These are phyloP conservation scores for Cossypha caffra DNA, from an alignment of 2,797 vertebrate species.

Conservation along the genomic window DNA sequence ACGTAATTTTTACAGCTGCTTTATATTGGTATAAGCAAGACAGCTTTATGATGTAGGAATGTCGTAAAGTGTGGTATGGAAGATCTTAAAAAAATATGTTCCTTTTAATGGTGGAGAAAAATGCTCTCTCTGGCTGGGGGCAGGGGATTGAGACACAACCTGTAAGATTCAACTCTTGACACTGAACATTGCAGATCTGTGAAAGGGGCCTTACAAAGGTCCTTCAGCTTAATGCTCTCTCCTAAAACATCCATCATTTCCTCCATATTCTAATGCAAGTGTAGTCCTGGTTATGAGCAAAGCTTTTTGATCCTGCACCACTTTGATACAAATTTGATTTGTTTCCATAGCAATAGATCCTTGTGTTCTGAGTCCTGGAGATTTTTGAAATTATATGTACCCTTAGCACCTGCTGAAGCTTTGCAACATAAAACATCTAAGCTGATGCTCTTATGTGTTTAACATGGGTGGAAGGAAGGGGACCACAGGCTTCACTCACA, in stretches of 20 bases:
- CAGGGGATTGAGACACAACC: not conserved
- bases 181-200: conserved; percentile 27
- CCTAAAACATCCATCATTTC: conserved; percentile 57
- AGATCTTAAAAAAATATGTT: conserved; percentile 72
- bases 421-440: conserved; percentile 22
- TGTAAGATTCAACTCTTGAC: conserved; percentile 46
- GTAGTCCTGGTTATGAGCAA: conserved; percentile 50
- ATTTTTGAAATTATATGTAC: conserved; percentile 46
- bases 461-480: not conserved
- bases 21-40: conserved; percentile 74
- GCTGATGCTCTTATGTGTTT: not conserved
- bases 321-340: conserved; percentile 66
- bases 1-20: conserved; percentile 74
- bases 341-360: conserved; percentile 73
- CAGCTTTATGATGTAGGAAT: conserved; percentile 78
- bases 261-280: conserved; percentile 68
- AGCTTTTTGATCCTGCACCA: conserved; percentile 67
- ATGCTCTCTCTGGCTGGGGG: conserved; percentile 28
- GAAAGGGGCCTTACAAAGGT: conserved; percentile 30
- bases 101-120: conserved; percentile 70
- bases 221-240: not conserved
- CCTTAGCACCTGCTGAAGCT: conserved; percentile 30
- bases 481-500: not conserved
- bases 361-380: conserved; percentile 41
- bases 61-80: conserved; percentile 71